Percentiles rank a stretch among this genome's conserved stretches.
Evolutionary conservation across 2,113 vertebrate species (phyloP).

Genomic region (Ochotona curzoniae): DNA sequence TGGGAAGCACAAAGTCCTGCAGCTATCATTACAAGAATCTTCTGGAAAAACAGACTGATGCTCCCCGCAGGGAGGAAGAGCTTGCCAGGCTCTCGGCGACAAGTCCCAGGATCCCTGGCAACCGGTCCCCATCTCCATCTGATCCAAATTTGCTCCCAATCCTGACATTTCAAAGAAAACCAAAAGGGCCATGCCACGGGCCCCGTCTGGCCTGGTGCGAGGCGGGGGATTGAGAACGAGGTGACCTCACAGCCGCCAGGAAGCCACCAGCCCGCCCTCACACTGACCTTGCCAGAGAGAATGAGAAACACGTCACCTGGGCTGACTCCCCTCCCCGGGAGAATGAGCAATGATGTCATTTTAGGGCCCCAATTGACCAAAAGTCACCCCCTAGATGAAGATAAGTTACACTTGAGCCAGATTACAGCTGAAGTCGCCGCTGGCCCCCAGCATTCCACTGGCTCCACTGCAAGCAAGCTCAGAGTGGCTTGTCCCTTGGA

Average conservation of each 20-base stretch:
- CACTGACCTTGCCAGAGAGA: slow-evolving; percentile 13
- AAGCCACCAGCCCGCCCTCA: slow-evolving; percentile 35
- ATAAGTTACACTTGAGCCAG: not conserved
- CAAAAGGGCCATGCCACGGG: not conserved
- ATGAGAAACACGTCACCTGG: not conserved
- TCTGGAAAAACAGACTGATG: slow-evolving; percentile 42
- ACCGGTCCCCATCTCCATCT: not conserved
- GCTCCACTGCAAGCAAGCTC: not conserved
- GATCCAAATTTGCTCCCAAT: not conserved
- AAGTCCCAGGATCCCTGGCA: slow-evolving; percentile 41
- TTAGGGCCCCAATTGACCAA: slow-evolving; percentile 28
- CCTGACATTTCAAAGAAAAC: slow-evolving; percentile 11
- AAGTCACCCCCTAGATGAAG: not conserved
- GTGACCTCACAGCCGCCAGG: slow-evolving; percentile 39
- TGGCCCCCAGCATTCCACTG: not conserved
- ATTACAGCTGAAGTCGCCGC: not conserved
- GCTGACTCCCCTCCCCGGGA: slow-evolving; percentile 6
- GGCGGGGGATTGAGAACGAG: slow-evolving; percentile 48
- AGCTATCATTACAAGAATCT: not conserved
- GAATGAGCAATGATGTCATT: not conserved
- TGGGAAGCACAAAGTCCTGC: slow-evolving; percentile 36
- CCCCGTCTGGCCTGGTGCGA: slow-evolving; percentile 19
- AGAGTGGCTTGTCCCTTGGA: too few relatives aligned
- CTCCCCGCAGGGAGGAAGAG: not conserved
- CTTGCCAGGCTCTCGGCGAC: not conserved